Evolutionary conservation across 1,140 invertebrate species (phyloP).

Genomic region (Hirudo medicinalis): DNA sequence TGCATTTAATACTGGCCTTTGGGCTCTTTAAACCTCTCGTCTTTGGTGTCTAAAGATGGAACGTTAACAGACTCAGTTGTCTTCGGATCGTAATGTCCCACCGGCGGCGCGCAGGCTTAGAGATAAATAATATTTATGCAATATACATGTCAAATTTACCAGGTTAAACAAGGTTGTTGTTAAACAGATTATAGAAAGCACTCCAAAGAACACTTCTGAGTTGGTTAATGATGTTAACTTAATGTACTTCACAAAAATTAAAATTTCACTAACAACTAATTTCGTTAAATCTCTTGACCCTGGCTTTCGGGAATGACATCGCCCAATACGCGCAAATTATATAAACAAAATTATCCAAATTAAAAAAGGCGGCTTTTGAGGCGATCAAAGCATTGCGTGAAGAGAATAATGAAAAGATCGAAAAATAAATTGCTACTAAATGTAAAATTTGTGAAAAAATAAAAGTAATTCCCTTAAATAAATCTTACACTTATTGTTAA

Average conservation of each 20-base stretch:
- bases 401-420: too few relatives aligned
- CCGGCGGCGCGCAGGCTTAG: conserved; percentile 17
- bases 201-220: background rate
- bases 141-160: background rate
- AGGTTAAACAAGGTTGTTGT: too few relatives aligned
- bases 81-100: conserved; percentile 19
- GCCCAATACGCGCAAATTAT: too few relatives aligned
- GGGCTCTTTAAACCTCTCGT: conserved; percentile 18
- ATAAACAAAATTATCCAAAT: too few relatives aligned
- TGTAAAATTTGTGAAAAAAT: too few relatives aligned
- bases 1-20: background rate
- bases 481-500: too few relatives aligned
- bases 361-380: too few relatives aligned
- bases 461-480: too few relatives aligned
- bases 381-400: too few relatives aligned
- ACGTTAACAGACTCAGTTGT: conserved; percentile 4
- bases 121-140: background rate
- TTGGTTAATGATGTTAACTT: background rate
- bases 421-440: too few relatives aligned
- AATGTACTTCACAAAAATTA: background rate
- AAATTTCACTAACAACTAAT: conserved; percentile 10
- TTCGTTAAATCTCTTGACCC: conserved; percentile 7
- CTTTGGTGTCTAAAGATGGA: conserved; percentile 6
- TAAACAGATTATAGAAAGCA: background rate
- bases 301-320: conserved; percentile 1